A percentile compares a stretch with the other conserved stretches of the same genome.
Conservation (phyloP, 2,888 invertebrate species). For the Choristoneura rosaceana region DNA sequence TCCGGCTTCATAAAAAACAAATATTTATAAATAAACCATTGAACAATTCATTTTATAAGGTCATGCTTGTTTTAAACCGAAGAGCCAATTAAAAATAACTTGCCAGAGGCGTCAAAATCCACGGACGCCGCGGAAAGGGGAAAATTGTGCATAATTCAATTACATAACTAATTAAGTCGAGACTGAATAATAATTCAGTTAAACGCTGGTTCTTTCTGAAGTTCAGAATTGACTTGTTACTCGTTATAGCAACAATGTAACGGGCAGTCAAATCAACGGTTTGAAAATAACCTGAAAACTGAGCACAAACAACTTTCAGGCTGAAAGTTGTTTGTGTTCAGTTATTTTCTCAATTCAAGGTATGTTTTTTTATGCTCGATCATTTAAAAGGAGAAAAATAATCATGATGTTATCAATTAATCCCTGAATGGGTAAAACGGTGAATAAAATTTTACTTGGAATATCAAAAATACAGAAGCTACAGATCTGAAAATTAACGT, state of each 20-base stretch:
- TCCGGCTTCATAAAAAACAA: too few relatives aligned
- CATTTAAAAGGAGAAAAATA: too few relatives aligned
- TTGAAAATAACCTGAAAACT: constrained; percentile 16
- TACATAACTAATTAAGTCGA: constrained; percentile 36
- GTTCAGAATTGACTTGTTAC: constrained; percentile 32
- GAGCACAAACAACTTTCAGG: too few relatives aligned
- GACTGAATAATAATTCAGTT: constrained; percentile 40
- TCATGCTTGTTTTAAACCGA: neutral
- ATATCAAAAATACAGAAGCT: too few relatives aligned
- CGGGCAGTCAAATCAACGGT: constrained; percentile 27
- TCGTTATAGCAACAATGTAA: constrained; percentile 33
- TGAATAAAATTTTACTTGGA: too few relatives aligned
- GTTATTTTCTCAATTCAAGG: neutral
- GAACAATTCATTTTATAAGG: too few relatives aligned
- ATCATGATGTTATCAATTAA: too few relatives aligned
- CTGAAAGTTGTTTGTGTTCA: neutral
- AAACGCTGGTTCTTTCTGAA: constrained; percentile 34
- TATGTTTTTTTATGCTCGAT: too few relatives aligned
- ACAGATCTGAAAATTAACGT: too few relatives aligned
- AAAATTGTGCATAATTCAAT: constrained; percentile 38
- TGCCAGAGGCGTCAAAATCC: constrained; percentile 17
- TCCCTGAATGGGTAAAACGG: too few relatives aligned
- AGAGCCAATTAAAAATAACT: constrained; percentile 11
- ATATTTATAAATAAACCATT: too few relatives aligned
- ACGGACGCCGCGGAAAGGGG: constrained; percentile 21